Percentiles rank a stretch among this genome's conserved stretches.
Evolutionary conservation across 2,113 vertebrate genomes (phyloP).

Genomic region (Scartelaos histophorus): DNA sequence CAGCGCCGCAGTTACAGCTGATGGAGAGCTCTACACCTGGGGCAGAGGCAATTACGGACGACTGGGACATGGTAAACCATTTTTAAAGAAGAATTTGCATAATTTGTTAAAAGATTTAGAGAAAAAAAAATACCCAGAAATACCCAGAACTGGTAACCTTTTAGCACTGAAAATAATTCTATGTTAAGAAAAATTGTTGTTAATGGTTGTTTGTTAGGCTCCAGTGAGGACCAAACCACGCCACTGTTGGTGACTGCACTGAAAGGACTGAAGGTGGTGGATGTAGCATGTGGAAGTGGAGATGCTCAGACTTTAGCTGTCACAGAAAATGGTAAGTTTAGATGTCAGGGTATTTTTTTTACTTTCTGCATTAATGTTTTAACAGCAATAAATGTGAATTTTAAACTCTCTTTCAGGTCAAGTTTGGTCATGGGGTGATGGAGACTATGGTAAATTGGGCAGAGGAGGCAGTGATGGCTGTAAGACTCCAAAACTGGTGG

Average conservation of each 20-base stretch:
- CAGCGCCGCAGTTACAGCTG: constrained; percentile 91
- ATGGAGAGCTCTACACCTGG: constrained; percentile 96
- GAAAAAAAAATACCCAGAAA: no score
- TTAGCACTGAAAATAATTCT: no score
- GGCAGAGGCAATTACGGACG: constrained; percentile 96
- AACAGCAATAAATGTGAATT: neutral
- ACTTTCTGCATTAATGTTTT: neutral
- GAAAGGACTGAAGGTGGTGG: constrained; percentile 93
- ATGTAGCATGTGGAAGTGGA: constrained; percentile 94
- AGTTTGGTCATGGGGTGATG: constrained; percentile 99
- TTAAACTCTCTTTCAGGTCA: constrained; percentile 78
- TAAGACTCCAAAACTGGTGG: constrained; percentile 94
- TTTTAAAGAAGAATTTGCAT: neutral
- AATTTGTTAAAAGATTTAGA: no score
- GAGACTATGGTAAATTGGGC: constrained; percentile 95
- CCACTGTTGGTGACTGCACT: constrained; percentile 92
- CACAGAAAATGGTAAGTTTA: constrained; percentile 88
- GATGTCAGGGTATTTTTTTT: neutral
- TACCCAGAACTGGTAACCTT: no score
- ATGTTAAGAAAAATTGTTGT: neutral
- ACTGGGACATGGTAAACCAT: constrained; percentile 87
- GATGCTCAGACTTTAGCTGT: constrained; percentile 96
- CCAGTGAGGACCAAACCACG: constrained; percentile 96
- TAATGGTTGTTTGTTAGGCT: constrained; percentile 73
- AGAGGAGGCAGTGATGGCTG: constrained; percentile 96